Evolutionary conservation across 2,797 vertebrate species (phyloP).

Genomic region (Podargus strigoides): DNA sequence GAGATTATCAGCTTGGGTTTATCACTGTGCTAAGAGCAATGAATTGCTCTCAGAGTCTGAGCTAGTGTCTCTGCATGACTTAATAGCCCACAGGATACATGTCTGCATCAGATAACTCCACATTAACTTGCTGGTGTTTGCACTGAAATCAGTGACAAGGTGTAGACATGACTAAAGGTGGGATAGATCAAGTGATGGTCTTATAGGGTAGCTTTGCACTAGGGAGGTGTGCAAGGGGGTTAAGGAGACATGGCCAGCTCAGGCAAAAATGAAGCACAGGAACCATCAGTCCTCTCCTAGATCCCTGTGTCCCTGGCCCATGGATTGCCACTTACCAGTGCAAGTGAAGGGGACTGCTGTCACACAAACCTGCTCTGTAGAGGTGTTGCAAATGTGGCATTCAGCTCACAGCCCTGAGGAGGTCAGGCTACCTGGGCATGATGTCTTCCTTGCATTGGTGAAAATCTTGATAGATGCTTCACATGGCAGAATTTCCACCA

Average conservation of each 20-base stretch:
- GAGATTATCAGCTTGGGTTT: background rate
- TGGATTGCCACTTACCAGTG: background rate
- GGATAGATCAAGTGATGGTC: background rate
- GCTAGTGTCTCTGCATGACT: background rate
- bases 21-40: background rate
- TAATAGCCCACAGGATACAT: background rate
- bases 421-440: accelerated
- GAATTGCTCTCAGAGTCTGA: background rate
- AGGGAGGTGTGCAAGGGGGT: background rate
- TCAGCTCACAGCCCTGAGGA: background rate
- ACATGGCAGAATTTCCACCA: background rate
- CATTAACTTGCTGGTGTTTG: background rate
- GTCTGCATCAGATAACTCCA: background rate
- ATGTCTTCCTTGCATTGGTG: background rate
- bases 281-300: background rate
- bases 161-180: background rate
- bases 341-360: background rate
- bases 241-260: background rate
- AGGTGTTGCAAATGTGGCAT: background rate
- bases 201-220: background rate
- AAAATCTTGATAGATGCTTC: background rate
- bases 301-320: background rate
- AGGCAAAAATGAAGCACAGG: background rate
- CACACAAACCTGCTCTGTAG: background rate
- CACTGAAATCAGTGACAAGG: background rate